Evolutionary conservation across 2,113 vertebrate genomes (phyloP), one percentile per base, ranked within the genome.

Genomic region (Archilochus colubris): DNA sequence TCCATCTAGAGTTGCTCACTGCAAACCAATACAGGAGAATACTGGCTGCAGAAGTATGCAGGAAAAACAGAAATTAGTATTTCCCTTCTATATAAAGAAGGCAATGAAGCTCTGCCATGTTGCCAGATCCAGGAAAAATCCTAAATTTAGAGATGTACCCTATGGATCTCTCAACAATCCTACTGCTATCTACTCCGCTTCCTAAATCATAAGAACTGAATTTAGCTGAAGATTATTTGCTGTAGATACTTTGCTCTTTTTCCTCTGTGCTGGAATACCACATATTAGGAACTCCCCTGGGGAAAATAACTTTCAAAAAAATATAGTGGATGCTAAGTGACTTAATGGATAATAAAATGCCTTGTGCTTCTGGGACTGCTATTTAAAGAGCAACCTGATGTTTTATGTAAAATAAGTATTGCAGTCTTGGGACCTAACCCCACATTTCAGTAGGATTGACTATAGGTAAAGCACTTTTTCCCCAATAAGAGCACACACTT

Each of bases 311-410:
- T 95, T 95, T 14, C 5, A 80, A 95, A 97, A 94, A 93, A 96
- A 95, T 76, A 82, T 33, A 91, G 97, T 82, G 89, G 93, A 96
- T 96, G 96, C 89, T 97, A 97, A 97, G 96, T 96, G 97, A 97
- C 96, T 97, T 98, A 97, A 98, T 97, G 97, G 97, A 96, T 97
- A 97, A 98, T 96, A 97, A 98, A 98, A 96, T 95, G 97, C 91
- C 73, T 96, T 95, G 93, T 0, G 75, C 95, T 96, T 97, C 93
- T 96, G 97, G 95, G 97, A 96, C 94, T 96, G 96, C 97, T 97
- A 97, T 98, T 97, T 97, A 97, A 97, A 97, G 97, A 96, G 92
- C 88, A 96, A 95, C 96, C 89, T 95, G 93, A 96, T 96, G 96
- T 96, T 96, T 98, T 94, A 96, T 97, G 96, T 96, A 97, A 98